Evolutionary conservation across 1,140 invertebrate genomes (phyloP).

Genomic region (Monomorium pharaonis): DNA sequence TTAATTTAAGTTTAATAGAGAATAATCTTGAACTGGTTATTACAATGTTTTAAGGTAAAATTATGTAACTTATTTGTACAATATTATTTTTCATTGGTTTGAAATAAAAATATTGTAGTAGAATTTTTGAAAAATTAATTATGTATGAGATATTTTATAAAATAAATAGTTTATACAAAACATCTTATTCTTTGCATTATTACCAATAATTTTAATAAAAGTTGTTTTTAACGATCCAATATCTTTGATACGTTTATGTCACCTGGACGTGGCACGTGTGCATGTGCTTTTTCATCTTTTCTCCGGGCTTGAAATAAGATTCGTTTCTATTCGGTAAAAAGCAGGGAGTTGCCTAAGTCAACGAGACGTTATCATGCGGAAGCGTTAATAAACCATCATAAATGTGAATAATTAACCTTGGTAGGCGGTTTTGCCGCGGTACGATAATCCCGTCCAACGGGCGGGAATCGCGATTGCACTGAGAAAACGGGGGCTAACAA

Average conservation of each 20-base stretch:
- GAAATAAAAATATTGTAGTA: no score
- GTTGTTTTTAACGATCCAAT: not conserved
- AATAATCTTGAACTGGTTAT: no score
- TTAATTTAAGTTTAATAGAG: no score
- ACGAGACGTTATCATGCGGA: conserved; percentile 36
- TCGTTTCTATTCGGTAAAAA: not conserved
- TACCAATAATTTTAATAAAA: not conserved
- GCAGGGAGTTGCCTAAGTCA: not conserved
- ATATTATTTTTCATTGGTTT: no score
- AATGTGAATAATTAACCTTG: conserved; percentile 57
- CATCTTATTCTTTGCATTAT: not conserved
- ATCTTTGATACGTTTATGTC: not conserved
- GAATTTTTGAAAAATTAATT: no score
- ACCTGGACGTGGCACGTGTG: not conserved
- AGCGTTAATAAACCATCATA: conserved; percentile 52
- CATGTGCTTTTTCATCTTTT: not conserved
- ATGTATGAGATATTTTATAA: no score
- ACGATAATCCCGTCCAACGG: conserved; percentile 50
- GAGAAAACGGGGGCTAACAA: conserved; percentile 57
- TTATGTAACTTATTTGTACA: no score
- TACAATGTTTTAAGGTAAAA: no score
- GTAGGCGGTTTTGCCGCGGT: conserved; percentile 7
- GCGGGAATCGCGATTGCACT: conserved; percentile 51
- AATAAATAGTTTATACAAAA: no score
- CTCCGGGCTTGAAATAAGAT: not conserved